These are phyloP conservation scores for Capricornis sumatraensis DNA, from an alignment of 2,113 vertebrate genomes.

Conservation along the genomic window DNA sequence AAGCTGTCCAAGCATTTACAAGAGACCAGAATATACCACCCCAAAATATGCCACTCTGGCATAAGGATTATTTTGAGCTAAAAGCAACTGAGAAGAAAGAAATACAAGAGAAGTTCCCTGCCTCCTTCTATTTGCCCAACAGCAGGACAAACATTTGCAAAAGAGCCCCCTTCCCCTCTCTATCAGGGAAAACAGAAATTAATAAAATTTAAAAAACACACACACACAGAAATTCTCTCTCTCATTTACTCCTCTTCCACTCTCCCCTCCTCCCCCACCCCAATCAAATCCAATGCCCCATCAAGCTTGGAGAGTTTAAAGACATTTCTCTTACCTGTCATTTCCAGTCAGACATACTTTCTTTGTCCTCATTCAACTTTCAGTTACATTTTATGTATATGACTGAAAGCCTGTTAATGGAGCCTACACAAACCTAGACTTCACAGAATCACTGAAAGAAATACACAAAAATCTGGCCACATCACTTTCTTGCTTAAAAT, in stretches of 20 bases:
- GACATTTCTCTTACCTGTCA: background rate
- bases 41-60: background rate
- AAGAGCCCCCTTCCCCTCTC: background rate
- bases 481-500: background rate
- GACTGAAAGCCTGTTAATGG: background rate
- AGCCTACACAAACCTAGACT: background rate
- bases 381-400: background rate
- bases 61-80: background rate
- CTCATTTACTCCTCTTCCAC: no score
- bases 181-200: background rate
- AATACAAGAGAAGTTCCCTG: background rate
- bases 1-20: background rate
- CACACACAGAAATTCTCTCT: background rate
- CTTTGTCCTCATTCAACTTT: background rate
- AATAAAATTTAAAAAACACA: background rate
- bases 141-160: background rate
- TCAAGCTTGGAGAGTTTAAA: background rate
- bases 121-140: background rate
- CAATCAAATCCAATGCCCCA: background rate
- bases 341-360: background rate
- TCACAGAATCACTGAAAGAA: background rate
- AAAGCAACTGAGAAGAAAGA: background rate
- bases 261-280: accelerated
- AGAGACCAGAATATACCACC: background rate
- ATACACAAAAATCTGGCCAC: background rate